Base-by-base conservation (phyloP, 1,140 invertebrate genomes). In the Apocrypta bakeri region DNA sequence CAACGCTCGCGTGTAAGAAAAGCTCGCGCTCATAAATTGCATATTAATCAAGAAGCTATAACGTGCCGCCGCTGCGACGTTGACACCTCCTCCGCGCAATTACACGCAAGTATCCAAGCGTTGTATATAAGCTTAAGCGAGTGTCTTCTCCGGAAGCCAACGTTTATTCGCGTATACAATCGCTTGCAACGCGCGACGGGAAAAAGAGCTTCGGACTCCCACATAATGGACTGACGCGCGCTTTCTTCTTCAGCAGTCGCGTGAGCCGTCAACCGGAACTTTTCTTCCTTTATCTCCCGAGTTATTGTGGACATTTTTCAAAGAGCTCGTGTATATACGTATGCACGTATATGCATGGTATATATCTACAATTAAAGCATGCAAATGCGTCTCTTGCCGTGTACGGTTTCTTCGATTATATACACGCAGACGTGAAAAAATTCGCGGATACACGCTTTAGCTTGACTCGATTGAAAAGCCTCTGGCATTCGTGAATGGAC, bases 61-160 rank as follows among this genome's bases (percentile, higher is more conserved):
- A 24, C 14, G 17, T 48, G 7, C 24, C 0, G 33, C 25, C 11
- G 73, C 29, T 24, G 31, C 24, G 63, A 68, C 33, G 63, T 42
- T 77, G 24, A 78, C 33, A 68, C 63, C 2, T 4, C 37, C 75
- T 66, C 63, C 61, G 76, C 63, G 76, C 76, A 78, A 68, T 78
- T 78, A 78, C 76, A 68, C 37, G 40, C 7, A 56, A 75, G 33
- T 68, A 78, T 78, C 56, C 63, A 14, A 56, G 14, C 25, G 63
- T 37, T 68, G 68, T 68, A 63, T 78, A 9, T 9, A 66, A 78
- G 69, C 64, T 1, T 8, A 0, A 7, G 12, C 31, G 8, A 2
- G 21, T 25, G 61, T 66, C 75, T 66, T 40, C 21, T 25, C 17
- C 31, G 61, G 24, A 11, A 31, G 29, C 29, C 24, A 11, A 2